A percentile compares a stretch with the other conserved stretches of the same genome.
Evolutionary conservation across 2,113 vertebrate genomes (phyloP).

Genomic region (Takifugu flavidus): DNA sequence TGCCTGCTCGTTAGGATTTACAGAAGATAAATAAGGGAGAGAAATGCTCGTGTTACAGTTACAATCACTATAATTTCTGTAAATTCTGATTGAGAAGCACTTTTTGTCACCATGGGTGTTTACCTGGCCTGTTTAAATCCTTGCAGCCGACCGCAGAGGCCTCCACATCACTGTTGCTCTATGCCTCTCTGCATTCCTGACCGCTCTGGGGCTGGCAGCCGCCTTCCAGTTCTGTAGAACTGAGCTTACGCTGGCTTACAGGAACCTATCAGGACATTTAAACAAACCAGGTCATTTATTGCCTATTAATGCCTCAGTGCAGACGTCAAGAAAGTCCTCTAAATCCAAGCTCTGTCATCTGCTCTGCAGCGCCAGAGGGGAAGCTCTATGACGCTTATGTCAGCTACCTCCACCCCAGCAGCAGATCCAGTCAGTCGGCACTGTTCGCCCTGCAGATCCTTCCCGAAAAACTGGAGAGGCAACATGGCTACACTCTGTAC

Average conservation of each 20-base stretch:
- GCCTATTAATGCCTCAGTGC: too few relatives aligned
- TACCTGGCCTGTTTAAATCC: neutral
- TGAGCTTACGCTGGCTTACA: slow-evolving; percentile 60
- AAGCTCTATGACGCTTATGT: slow-evolving; percentile 74
- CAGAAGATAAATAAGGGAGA: too few relatives aligned
- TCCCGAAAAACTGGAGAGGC: slow-evolving; percentile 80
- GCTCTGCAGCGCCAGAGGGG: slow-evolving; percentile 50
- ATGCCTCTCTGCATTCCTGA: slow-evolving; percentile 24
- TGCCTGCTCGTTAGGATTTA: neutral
- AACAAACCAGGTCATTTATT: slow-evolving; percentile 29
- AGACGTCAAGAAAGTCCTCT: neutral
- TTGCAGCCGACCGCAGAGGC: slow-evolving; percentile 46
- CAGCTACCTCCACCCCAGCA: slow-evolving; percentile 42
- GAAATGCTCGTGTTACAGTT: too few relatives aligned
- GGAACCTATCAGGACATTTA: slow-evolving; percentile 39
- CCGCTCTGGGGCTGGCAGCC: slow-evolving; percentile 3
- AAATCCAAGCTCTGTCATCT: neutral
- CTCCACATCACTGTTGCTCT: slow-evolving; percentile 24
- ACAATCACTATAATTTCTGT: too few relatives aligned
- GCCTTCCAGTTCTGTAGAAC: slow-evolving; percentile 51
- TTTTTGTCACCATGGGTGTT: too few relatives aligned
- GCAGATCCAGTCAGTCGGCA: neutral
- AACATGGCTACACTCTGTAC: slow-evolving; percentile 83
- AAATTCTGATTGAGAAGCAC: too few relatives aligned
- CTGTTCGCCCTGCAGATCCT: slow-evolving; percentile 73